These are phyloP conservation scores for Cerceris ruficornis DNA, from an alignment of 2,888 invertebrate species.

Conservation along the genomic window DNA sequence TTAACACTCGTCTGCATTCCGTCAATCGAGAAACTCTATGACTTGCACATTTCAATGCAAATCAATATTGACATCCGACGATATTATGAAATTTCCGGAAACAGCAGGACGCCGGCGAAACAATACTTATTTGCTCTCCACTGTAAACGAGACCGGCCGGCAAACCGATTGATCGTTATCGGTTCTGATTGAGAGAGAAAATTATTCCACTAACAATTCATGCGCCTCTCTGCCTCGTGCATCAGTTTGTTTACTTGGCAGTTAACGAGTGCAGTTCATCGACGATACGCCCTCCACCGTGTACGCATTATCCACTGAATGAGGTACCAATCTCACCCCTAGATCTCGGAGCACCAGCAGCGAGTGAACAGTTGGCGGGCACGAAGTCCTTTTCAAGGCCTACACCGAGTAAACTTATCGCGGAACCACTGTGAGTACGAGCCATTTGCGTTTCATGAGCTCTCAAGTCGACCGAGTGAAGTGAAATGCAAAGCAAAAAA, in stretches of 20 bases:
- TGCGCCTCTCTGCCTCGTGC: constrained; percentile 29
- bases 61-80: background rate
- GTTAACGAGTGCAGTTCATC: constrained; percentile 60
- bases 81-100: constrained; percentile 5
- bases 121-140: constrained; percentile 33
- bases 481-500: constrained; percentile 42
- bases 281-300: constrained; percentile 51
- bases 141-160: constrained; percentile 25
- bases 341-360: constrained; percentile 54
- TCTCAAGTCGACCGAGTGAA: constrained; percentile 20
- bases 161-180: constrained; percentile 30
- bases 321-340: constrained; percentile 63
- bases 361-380: constrained; percentile 56
- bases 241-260: constrained; percentile 62
- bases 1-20: background rate
- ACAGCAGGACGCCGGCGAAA: constrained; percentile 23
- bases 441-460: constrained; percentile 64
- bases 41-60: too few species aligned
- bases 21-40: background rate
- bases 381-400: constrained; percentile 60
- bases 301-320: constrained; percentile 69
- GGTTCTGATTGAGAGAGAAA: constrained; percentile 19
- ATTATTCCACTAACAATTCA: constrained; percentile 18
- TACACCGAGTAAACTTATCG: constrained; percentile 58
- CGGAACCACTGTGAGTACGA: constrained; percentile 36